These are phyloP conservation scores for Mimumesa dahlbomi DNA, from an alignment of 2,888 invertebrate species.

Conservation along the genomic window DNA sequence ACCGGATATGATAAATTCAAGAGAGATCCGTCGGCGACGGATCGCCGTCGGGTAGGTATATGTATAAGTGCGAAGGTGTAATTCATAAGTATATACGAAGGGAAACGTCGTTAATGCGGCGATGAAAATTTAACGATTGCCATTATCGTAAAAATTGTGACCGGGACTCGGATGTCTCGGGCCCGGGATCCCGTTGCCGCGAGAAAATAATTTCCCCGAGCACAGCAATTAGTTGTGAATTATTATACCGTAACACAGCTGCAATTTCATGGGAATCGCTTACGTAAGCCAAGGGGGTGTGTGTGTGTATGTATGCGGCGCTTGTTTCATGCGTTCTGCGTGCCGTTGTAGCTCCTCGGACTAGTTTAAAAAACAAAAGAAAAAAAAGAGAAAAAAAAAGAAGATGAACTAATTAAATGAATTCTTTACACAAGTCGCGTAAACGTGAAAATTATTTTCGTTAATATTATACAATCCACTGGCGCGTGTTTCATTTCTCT, in stretches of 20 bases:
- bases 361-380: background rate
- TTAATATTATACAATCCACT: too few species aligned
- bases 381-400: too few species aligned
- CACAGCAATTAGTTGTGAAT: conserved; percentile 54
- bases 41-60: too few species aligned
- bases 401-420: too few species aligned
- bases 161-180: conserved; percentile 26
- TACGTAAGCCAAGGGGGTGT: conserved; percentile 32
- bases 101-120: conserved; percentile 10
- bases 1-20: too few species aligned
- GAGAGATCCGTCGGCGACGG: too few species aligned
- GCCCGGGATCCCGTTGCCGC: conserved; percentile 14
- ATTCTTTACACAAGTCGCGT: too few species aligned
- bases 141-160: conserved; percentile 30
- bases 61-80: background rate
- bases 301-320: too few species aligned
- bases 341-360: background rate
- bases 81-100: conserved; percentile 16
- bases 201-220: conserved; percentile 41
- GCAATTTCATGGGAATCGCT: conserved; percentile 51
- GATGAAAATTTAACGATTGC: conserved; percentile 22
- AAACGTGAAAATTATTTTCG: too few species aligned
- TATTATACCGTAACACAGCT: conserved; percentile 39
- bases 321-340: background rate
- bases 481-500: too few species aligned